A percentile compares a stretch with the other conserved stretches of the same genome.
Evolutionary conservation across 2,797 vertebrate genomes (phyloP).

Genomic region (Siniperca obscura): DNA sequence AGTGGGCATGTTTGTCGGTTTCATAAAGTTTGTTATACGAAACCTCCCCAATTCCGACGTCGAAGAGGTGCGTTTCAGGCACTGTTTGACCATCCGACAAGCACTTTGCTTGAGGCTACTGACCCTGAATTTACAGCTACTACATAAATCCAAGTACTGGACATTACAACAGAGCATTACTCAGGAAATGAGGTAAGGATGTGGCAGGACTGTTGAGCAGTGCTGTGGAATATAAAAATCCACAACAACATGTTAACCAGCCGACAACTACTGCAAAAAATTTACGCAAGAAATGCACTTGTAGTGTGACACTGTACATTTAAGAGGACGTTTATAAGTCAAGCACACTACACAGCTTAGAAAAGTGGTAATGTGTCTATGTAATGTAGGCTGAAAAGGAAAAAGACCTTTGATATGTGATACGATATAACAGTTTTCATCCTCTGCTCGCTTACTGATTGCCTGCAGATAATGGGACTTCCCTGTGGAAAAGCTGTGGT

Average conservation of each 20-base stretch:
- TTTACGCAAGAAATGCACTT: not conserved
- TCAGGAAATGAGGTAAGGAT: not conserved
- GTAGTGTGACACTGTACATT: not conserved
- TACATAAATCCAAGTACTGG: not conserved
- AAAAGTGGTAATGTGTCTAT: not conserved
- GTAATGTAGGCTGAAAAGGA: not conserved
- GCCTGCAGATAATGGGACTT: constrained; percentile 13
- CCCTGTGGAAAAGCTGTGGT: constrained; percentile 11
- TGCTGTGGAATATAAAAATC: not conserved
- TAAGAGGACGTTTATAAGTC: not conserved
- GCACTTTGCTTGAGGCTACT: not conserved
- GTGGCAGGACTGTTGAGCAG: not conserved
- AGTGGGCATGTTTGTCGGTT: not conserved
- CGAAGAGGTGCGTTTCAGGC: not conserved
- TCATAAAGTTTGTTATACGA: not conserved
- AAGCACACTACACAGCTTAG: not conserved
- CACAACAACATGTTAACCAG: not conserved
- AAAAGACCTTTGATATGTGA: not conserved
- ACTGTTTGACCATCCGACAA: too few species aligned
- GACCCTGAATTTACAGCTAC: not conserved
- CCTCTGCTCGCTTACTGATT: not conserved
- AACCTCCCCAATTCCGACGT: not conserved
- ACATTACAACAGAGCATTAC: not conserved
- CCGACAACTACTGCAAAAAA: not conserved
- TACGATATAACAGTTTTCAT: not conserved